phyloP scores from a whole-genome alignment of 1,140 invertebrate species.

The Nephotettix cincticeps region DNA sequence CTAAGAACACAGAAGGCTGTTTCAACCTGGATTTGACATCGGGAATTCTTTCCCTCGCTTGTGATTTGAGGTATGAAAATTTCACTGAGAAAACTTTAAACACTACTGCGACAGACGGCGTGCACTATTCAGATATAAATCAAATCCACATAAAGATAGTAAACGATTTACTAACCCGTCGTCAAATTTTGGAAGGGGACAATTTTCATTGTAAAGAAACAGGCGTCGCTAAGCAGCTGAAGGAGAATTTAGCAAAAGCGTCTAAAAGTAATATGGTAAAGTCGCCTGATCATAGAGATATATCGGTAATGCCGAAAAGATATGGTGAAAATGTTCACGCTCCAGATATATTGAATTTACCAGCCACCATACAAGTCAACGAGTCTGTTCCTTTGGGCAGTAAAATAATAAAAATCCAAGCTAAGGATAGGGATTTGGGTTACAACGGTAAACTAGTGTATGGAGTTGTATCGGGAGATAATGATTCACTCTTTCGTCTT shows the following conservation, averaged over 20 bases:
- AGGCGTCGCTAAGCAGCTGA: constrained; percentile 72
- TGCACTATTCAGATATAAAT: constrained; percentile 83
- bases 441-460: constrained; percentile 89
- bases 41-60: constrained; percentile 65
- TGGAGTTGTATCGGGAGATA: constrained; percentile 82
- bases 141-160: constrained; percentile 70
- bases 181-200: constrained; percentile 48
- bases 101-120: constrained; percentile 88
- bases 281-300: constrained; percentile 55
- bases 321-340: constrained; percentile 82
- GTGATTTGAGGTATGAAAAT: constrained; percentile 72
- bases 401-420: constrained; percentile 66
- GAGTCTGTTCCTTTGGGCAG: constrained; percentile 81
- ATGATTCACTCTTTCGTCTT: constrained; percentile 82
- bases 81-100: constrained; percentile 68
- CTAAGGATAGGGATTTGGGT: constrained; percentile 80
- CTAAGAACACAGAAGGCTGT: constrained; percentile 86
- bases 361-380: constrained; percentile 74
- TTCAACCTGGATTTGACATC: constrained; percentile 78
- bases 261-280: constrained; percentile 73
- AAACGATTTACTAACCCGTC: constrained; percentile 52
- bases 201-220: constrained; percentile 82
- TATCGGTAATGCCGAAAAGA: constrained; percentile 72
- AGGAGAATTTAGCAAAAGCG: constrained; percentile 73
- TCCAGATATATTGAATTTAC: constrained; percentile 77